Percentiles rank a stretch among this genome's conserved stretches.
phyloP scores from a whole-genome alignment of 2,888 invertebrate species.

The Eupithecia insigniata region DNA sequence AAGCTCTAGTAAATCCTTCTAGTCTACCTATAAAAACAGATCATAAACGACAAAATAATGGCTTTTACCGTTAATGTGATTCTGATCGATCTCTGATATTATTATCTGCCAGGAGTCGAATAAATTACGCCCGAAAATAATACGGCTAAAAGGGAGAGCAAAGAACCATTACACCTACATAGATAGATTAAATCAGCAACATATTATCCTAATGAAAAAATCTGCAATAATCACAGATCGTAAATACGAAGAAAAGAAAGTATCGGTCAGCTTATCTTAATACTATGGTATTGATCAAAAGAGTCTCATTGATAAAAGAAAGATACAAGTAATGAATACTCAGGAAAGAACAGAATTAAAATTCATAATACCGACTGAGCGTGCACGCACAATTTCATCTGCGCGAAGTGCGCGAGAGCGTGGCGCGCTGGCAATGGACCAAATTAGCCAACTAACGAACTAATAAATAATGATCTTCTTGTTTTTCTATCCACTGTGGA shows the following conservation, averaged over 20 bases:
- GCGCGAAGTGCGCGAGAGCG: conserved; percentile 77
- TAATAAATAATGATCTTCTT: conserved; percentile 84
- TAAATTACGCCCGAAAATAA: conserved; percentile 55
- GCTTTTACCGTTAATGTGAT: conserved; percentile 73
- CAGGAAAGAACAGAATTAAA: conserved; percentile 61
- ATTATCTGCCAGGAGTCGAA: conserved; percentile 59
- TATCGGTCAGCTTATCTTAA: conserved; percentile 4
- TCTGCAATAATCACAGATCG: neutral
- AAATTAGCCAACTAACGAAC: conserved; percentile 83
- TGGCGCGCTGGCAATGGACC: conserved; percentile 81
- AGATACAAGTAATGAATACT: conserved; percentile 32
- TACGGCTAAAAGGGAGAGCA: conserved; percentile 24
- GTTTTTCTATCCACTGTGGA: conserved; percentile 81
- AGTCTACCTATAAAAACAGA: too few relatives aligned
- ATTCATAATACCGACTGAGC: conserved; percentile 55
- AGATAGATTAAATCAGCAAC: neutral
- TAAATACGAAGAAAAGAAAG: conserved; percentile 13
- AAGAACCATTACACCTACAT: conserved; percentile 15
- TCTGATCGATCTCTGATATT: conserved; percentile 80
- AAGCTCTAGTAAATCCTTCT: neutral
- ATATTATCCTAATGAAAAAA: neutral
- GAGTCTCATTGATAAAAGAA: conserved; percentile 30
- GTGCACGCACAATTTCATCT: conserved; percentile 78
- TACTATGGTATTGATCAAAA: conserved; percentile 17
- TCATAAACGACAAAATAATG: conserved; percentile 39